Conservation (phyloP, 2,888 invertebrate species). For the Oxystoma pomonae region DNA sequence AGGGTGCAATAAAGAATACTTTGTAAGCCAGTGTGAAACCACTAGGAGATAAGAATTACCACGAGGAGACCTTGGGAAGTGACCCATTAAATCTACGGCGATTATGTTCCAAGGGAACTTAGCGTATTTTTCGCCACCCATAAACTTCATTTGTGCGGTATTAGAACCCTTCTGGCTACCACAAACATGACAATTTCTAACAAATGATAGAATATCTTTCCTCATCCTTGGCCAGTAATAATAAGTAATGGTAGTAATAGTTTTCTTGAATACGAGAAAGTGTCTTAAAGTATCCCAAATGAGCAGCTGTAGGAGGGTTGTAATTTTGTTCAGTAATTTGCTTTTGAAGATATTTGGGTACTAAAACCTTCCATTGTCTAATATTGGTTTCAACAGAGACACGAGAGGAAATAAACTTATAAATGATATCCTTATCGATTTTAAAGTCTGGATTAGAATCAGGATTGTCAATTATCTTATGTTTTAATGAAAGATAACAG, state of each 20-base stretch:
- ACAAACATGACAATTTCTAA: slow-evolving; percentile 17
- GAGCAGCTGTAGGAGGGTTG: slow-evolving; percentile 16
- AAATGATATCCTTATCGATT: background rate
- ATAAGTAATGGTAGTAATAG: slow-evolving; percentile 23
- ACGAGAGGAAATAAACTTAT: background rate
- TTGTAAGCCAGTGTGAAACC: slow-evolving; percentile 18
- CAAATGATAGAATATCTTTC: slow-evolving; percentile 18
- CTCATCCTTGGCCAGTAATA: slow-evolving; percentile 25
- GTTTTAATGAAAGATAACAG: background rate
- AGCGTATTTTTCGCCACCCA: slow-evolving; percentile 14
- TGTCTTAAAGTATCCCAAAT: slow-evolving; percentile 28
- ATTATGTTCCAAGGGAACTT: slow-evolving; percentile 17
- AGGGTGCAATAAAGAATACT: slow-evolving; percentile 15
- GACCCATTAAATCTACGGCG: slow-evolving; percentile 17
- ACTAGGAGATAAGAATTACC: slow-evolving; percentile 17
- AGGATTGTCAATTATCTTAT: background rate
- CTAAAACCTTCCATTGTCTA: slow-evolving; percentile 23
- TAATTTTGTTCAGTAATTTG: slow-evolving; percentile 9
- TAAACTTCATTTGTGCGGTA: slow-evolving; percentile 21
- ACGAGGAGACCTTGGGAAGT: background rate
- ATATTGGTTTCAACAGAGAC: slow-evolving; percentile 6
- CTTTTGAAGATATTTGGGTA: slow-evolving; percentile 20
- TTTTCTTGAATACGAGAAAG: slow-evolving; percentile 16
- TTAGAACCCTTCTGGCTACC: slow-evolving; percentile 20
- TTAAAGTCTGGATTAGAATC: background rate